Percentiles rank a stretch among this genome's conserved stretches.
Conservation (phyloP, 1,140 invertebrate genomes). For the Centruroides sculpturatus region DNA sequence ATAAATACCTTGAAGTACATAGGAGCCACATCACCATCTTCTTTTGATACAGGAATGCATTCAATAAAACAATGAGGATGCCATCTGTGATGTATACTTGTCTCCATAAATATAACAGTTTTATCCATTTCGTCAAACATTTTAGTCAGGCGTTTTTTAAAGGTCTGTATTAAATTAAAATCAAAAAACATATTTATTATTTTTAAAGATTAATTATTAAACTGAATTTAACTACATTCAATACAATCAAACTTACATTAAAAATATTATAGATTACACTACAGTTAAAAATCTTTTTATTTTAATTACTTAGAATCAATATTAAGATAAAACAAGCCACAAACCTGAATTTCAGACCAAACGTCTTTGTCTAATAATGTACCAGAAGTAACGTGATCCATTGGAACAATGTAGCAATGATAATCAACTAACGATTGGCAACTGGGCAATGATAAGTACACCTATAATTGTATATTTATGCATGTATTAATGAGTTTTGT, state of each 20-base stretch:
- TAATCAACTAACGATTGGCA: conserved; percentile 62
- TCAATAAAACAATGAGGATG: conserved; percentile 76
- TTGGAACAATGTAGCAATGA: conserved; percentile 78
- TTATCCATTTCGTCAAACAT: conserved; percentile 54
- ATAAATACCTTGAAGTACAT: conserved; percentile 77
- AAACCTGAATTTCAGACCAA: conserved; percentile 70
- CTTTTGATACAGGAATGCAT: conserved; percentile 70
- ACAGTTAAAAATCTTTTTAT: too few species aligned
- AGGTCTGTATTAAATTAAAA: background rate
- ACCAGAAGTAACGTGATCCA: conserved; percentile 57
- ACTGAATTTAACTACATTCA: too few species aligned
- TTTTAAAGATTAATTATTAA: too few species aligned
- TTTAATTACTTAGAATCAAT: too few species aligned
- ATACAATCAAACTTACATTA: too few species aligned
- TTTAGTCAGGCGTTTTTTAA: conserved; percentile 40
- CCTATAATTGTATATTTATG: conserved; percentile 20
- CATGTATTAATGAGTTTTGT: too few species aligned
- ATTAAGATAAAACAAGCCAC: background rate
- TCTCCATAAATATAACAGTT: conserved; percentile 86
- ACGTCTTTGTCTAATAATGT: conserved; percentile 84
- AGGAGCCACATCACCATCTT: conserved; percentile 66
- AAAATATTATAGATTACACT: too few species aligned
- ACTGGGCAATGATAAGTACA: conserved; percentile 61
- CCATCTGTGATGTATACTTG: conserved; percentile 51
- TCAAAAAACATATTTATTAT: too few species aligned